Evolutionary conservation across 2,888 invertebrate species (phyloP), one percentile per base, ranked within the genome.

Genomic region (Antitype chi): DNA sequence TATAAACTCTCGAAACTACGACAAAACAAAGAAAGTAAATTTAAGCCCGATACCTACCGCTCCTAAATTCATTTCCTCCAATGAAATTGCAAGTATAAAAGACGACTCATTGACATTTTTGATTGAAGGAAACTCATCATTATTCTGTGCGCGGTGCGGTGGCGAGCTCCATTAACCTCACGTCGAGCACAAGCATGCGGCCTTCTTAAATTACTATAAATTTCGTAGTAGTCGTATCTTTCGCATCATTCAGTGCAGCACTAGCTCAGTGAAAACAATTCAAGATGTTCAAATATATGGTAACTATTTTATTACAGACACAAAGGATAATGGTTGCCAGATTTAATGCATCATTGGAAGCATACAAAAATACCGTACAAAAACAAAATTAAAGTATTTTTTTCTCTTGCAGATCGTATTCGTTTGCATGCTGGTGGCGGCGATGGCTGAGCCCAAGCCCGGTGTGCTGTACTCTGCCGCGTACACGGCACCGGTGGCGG

Each of bases 251-350:
- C 89, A 89, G 86, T 87, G 89, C 86, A 85, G 80, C 80, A 87
- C 86, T 80, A 89, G 90, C 88, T 76, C 80, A 88, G 76, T 89
- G 89, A 86, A 81, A 87, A 88, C 81, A 81, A 89, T 72, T 64
- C 91, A 95, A 90, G 89, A 96, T 96, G 96, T 95, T 94, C 91
- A 96, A 96, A 89, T 91, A 73, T 57, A 82, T 95, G 89, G 96
- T 96, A 78, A 94, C 94, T 93, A 66, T 66, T 63, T 25, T 32
- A n/a, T 66, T 55, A 0, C 8, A 55, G 20, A 28, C 17, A 47
- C 9, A 20, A n/a, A 72, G 28, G 20, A 55, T 6, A 6, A 6
- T 52, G 20, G 23, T 4, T 6, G 13, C 5, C 2, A 38, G 15
- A 38, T 20, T 57, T 23, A 38, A 20, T 15, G 70, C 20, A 38